Conservation (phyloP, 2,797 vertebrate species). For the Adrianichthys oophorus region DNA sequence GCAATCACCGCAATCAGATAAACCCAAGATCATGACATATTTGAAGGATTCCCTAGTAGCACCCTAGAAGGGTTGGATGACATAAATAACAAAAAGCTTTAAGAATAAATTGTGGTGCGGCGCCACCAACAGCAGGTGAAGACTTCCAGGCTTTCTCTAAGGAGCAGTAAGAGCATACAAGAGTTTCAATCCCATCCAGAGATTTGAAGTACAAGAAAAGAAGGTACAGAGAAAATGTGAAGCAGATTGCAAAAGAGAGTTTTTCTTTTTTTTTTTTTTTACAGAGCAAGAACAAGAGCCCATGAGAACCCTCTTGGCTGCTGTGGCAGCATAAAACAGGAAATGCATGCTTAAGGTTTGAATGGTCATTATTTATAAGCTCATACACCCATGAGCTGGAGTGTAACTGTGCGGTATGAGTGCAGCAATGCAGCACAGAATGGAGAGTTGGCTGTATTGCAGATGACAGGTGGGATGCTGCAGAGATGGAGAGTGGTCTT, state of each 20-base stretch:
- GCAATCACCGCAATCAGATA: conserved; percentile 2
- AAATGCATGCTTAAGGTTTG: conserved; percentile 3
- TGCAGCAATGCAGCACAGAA: conserved; percentile 57
- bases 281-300: conserved; percentile 1
- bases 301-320: neutral
- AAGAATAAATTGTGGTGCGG: neutral
- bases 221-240: conserved; percentile 12
- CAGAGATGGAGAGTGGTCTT: conserved; percentile 49
- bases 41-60: neutral
- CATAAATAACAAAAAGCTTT: no score
- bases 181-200: conserved; percentile 6
- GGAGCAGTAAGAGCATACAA: conserved; percentile 12
- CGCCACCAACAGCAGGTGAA: conserved; percentile 1
- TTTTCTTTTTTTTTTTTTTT: neutral
- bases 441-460: conserved; percentile 44
- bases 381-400: neutral
- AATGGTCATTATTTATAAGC: conserved; percentile 7
- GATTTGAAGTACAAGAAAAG: neutral
- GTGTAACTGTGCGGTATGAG: conserved; percentile 19
- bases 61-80: neutral
- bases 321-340: conserved; percentile 3
- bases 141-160: conserved; percentile 14
- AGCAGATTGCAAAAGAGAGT: conserved; percentile 16
- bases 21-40: neutral
- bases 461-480: conserved; percentile 60